Evolutionary conservation across 2,113 vertebrate genomes (phyloP).

Genomic region (Perca schrenkii): DNA sequence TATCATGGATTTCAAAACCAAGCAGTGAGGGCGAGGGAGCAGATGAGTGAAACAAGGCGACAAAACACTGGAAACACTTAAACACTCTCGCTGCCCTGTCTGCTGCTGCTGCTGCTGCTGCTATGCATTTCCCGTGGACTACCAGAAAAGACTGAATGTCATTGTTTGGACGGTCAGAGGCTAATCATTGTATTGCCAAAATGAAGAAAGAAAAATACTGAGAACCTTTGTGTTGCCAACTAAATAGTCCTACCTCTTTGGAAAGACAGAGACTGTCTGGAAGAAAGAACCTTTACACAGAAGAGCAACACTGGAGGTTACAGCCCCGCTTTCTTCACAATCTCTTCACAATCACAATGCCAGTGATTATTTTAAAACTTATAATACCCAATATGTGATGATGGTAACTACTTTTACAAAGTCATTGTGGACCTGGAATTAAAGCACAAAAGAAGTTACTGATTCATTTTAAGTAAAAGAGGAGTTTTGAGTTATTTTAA

Average conservation of each 20-base stretch:
- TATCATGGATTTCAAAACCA: conserved; percentile 15
- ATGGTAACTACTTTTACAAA: conserved; percentile 24
- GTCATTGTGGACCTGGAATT: conserved; percentile 10
- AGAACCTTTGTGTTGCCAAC: conserved; percentile 72
- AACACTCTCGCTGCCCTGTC: conserved; percentile 51
- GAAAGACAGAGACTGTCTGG: conserved; percentile 43
- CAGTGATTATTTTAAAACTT: conserved; percentile 16
- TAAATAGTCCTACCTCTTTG: conserved; percentile 80
- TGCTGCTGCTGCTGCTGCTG: conserved; percentile 67
- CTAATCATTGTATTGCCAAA: conserved; percentile 52
- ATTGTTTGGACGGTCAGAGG: conserved; percentile 1
- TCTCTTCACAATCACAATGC: conserved; percentile 1
- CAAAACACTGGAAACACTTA: conserved; percentile 47
- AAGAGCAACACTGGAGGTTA: conserved; percentile 18
- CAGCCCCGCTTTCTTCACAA: not conserved
- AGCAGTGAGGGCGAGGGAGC: conserved; percentile 15
- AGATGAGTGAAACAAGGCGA: conserved; percentile 18
- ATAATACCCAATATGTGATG: not conserved
- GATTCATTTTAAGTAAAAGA: conserved; percentile 3
- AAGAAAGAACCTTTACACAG: not conserved
- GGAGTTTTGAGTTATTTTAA: not conserved
- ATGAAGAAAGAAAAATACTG: conserved; percentile 12
- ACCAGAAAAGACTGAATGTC: conserved; percentile 39
- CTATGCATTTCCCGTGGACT: conserved; percentile 63
- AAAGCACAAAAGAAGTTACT: conserved; percentile 42